Conservation (phyloP, 1,140 invertebrate genomes). For the Muscidifurax raptorellus region DNA sequence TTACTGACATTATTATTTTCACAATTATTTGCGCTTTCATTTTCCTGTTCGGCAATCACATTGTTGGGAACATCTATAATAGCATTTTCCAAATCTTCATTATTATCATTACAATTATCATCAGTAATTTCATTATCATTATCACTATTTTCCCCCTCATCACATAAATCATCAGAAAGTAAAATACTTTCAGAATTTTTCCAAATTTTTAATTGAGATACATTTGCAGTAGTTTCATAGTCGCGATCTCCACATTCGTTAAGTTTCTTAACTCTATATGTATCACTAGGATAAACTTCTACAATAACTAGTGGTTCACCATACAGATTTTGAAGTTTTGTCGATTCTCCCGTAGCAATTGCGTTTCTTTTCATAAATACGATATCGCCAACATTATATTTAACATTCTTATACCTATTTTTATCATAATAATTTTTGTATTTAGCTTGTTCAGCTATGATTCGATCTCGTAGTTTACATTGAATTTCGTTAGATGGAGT, state of each 20-base stretch:
- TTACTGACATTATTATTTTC: no score
- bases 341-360: constrained; percentile 44
- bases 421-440: constrained; percentile 52
- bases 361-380: constrained; percentile 50
- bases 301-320: constrained; percentile 33
- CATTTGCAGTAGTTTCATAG: constrained; percentile 11
- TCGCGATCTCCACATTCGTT: not conserved
- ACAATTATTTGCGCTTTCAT: no score
- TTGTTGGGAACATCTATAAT: no score
- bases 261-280: constrained; percentile 17
- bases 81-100: no score
- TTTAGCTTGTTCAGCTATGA: constrained; percentile 30
- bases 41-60: no score
- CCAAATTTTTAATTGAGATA: constrained; percentile 6
- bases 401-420: constrained; percentile 42
- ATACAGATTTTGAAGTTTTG: constrained; percentile 48
- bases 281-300: constrained; percentile 36
- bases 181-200: not conserved
- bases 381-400: constrained; percentile 51
- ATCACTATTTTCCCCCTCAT: not conserved
- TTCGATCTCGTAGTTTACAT: constrained; percentile 13
- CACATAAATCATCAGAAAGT: not conserved
- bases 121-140: not conserved
- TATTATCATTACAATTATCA: no score
- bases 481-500: not conserved